Percentiles rank a stretch among this genome's conserved stretches.
Evolutionary conservation across 1,140 invertebrate species (phyloP).

Genomic region (Panulirus ornatus): DNA sequence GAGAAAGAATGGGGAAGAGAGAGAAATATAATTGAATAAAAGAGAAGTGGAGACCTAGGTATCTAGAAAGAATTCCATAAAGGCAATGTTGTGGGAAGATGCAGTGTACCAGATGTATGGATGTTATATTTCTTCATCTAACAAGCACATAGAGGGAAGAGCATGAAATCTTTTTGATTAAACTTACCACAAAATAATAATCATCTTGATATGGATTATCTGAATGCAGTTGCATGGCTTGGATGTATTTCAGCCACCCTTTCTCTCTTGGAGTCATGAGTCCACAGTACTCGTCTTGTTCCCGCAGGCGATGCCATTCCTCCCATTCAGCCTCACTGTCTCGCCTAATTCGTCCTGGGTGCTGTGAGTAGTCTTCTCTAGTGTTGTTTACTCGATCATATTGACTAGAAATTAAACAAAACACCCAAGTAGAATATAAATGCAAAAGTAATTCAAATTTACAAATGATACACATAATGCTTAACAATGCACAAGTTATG

Average conservation of each 20-base stretch:
- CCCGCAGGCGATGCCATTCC: slow-evolving; percentile 68
- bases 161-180: too few species aligned
- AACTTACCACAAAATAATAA: slow-evolving; percentile 88
- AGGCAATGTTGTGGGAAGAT: too few species aligned
- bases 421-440: neutral
- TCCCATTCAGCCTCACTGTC: slow-evolving; percentile 75
- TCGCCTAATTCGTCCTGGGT: slow-evolving; percentile 59
- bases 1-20: too few species aligned
- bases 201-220: slow-evolving; percentile 91
- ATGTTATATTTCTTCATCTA: too few species aligned
- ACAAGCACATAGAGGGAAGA: too few species aligned
- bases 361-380: slow-evolving; percentile 17
- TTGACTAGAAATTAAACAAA: neutral
- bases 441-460: too few species aligned
- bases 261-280: slow-evolving; percentile 95
- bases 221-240: slow-evolving; percentile 89
- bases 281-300: slow-evolving; percentile 79
- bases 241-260: slow-evolving; percentile 95
- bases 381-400: slow-evolving; percentile 10
- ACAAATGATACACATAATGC: too few species aligned
- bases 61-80: too few species aligned
- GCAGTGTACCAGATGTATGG: too few species aligned
- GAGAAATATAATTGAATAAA: too few species aligned
- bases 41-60: too few species aligned
- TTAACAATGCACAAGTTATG: too few species aligned